Evolutionary conservation across 2,888 invertebrate genomes (phyloP), one percentile per base, ranked within the genome.

Genomic region (Gastracanthus pulcherrimus): DNA sequence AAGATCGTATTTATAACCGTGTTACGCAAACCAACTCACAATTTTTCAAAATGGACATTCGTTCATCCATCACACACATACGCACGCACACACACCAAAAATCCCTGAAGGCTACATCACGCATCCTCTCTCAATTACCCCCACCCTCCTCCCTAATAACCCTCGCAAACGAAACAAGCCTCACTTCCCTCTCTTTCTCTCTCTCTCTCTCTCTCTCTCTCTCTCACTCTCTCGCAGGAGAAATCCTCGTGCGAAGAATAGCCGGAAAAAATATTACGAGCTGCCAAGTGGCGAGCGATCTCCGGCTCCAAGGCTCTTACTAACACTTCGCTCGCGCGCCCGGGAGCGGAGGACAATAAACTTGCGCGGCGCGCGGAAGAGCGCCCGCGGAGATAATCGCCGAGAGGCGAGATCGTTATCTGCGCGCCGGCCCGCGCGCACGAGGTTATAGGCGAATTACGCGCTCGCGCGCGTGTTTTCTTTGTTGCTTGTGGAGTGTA

Each of bases 191-290:
- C n/a, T n/a, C n/a, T n/a, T n/a, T n/a, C n/a, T n/a, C n/a, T n/a
- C n/a, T n/a, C n/a, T n/a, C n/a, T n/a, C n/a, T n/a, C n/a, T n/a
- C n/a, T n/a, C n/a, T n/a, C n/a, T n/a, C n/a, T n/a, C n/a, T n/a
- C n/a, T n/a, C n/a, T n/a, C n/a, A n/a, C n/a, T n/a, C n/a, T n/a
- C n/a, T n/a, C n/a, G n/a, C n/a, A n/a, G n/a, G n/a, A 66, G 78
- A 71, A 78, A 64, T 45, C 51, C 64, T n/a, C 19, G 26, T 3
- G 19, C 19, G 79, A 70, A 80, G 51, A 80, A 80, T 76, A 62
- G 70, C 80, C 74, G 80, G 69, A 60, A 69, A 62, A 69, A 75
- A 48, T 70, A 70, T 80, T 76, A 76, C 75, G 64, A 79, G 45
- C 64, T 29, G 41, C 31, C 45, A 13, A 67, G 38, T 23, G 48